Conservation (phyloP, 2,888 invertebrate genomes). For the Orchestes rusci region DNA sequence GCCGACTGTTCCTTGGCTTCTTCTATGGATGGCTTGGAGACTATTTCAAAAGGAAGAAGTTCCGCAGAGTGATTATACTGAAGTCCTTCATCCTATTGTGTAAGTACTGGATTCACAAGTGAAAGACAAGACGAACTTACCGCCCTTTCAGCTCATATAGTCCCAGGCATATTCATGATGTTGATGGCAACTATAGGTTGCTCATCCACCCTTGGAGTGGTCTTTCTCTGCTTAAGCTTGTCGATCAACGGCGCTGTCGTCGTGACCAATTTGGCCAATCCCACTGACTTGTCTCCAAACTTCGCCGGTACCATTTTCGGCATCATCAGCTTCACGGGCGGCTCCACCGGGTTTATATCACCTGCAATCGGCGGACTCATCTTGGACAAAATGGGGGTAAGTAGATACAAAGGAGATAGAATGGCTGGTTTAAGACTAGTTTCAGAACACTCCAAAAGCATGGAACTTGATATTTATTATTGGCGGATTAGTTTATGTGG, state of each 20-base stretch:
- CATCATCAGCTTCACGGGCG: constrained; percentile 32
- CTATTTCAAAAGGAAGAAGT: constrained; percentile 20
- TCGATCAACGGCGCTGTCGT: constrained; percentile 33
- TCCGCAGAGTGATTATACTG: constrained; percentile 25
- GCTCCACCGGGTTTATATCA: constrained; percentile 32
- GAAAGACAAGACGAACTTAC: not conserved
- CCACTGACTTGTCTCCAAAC: constrained; percentile 35
- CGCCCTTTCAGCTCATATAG: constrained; percentile 46
- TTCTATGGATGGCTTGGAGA: constrained; percentile 32
- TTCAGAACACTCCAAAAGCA: constrained; percentile 39
- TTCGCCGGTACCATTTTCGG: constrained; percentile 34
- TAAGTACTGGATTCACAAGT: constrained; percentile 21
- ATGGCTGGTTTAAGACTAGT: constrained; percentile 16
- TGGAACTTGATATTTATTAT: constrained; percentile 42
- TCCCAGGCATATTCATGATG: constrained; percentile 47
- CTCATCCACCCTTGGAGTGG: constrained; percentile 23
- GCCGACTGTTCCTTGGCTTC: constrained; percentile 29
- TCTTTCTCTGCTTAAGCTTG: constrained; percentile 29
- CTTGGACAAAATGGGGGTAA: constrained; percentile 22
- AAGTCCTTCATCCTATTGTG: constrained; percentile 33
- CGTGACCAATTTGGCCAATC: constrained; percentile 31
- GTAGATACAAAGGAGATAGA: no score
- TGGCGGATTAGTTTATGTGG: constrained; percentile 37
- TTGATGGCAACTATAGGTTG: constrained; percentile 26
- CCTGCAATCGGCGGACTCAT: constrained; percentile 28